Evolutionary conservation across 2,797 vertebrate species (phyloP).

Genomic region (Dendrocincla fuliginosa): DNA sequence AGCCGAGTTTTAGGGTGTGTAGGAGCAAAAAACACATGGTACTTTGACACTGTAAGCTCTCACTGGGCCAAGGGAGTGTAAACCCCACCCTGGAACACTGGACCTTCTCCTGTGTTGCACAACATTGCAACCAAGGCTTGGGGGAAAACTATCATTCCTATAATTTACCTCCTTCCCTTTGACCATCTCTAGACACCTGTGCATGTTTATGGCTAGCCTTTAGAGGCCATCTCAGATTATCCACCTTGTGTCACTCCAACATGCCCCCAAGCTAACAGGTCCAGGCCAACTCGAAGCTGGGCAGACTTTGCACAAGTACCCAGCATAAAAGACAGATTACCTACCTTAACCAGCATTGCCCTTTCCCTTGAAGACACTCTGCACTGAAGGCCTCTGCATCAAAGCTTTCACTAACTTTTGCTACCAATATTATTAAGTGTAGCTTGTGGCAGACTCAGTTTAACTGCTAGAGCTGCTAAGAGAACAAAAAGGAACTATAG

Average conservation of each 20-base stretch:
- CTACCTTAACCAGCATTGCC: neutral
- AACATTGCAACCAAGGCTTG: rapidly evolving
- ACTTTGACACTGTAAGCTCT: neutral
- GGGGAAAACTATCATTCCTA: neutral
- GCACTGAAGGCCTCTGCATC: neutral
- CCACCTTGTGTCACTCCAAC: neutral
- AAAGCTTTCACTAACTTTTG: neutral
- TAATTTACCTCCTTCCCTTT: neutral
- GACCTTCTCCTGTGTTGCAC: neutral
- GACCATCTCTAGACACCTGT: neutral
- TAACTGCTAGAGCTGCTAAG: neutral
- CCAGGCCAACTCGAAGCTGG: neutral
- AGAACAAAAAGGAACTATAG: neutral
- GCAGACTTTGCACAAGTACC: neutral
- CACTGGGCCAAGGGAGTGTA: neutral
- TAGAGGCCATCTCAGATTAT: neutral
- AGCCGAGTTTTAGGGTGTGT: neutral
- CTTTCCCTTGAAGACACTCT: neutral
- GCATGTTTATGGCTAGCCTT: neutral
- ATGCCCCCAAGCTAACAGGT: neutral
- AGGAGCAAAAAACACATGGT: neutral
- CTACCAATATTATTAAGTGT: rapidly evolving
- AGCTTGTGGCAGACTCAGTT: neutral
- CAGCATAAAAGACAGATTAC: neutral
- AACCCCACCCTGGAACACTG: neutral